Percentiles rank a stretch among this genome's conserved stretches.
phyloP scores from a whole-genome alignment of 2,888 invertebrate genomes.

The Drosophila paranaensis region DNA sequence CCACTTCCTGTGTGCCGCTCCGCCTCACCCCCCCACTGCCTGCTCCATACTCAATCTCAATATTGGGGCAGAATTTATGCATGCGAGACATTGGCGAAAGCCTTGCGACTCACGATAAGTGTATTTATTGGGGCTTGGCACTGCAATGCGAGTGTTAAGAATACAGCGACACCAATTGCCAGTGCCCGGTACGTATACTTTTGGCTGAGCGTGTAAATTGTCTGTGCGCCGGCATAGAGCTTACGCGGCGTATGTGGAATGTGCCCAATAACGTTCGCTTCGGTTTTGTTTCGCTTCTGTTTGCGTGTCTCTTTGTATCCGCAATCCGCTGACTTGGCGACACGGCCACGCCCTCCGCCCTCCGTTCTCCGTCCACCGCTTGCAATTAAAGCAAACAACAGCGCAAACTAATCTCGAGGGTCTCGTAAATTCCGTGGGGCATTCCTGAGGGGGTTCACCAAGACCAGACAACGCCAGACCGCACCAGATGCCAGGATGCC shows the following conservation, averaged over 20 bases:
- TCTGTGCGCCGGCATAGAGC: conserved; percentile 17
- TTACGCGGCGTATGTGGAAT: conserved; percentile 59
- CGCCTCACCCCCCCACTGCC: neutral
- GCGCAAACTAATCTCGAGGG: conserved; percentile 76
- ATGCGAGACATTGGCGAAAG: conserved; percentile 67
- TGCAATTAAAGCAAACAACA: conserved; percentile 77
- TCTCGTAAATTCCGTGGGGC: conserved; percentile 74
- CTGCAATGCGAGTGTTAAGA: conserved; percentile 63
- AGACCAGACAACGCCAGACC: conserved; percentile 1
- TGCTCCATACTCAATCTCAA: conserved; percentile 16
- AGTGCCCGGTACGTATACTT: conserved; percentile 40
- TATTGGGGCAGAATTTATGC: conserved; percentile 66
- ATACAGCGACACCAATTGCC: conserved; percentile 62
- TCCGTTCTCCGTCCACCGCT: conserved; percentile 48
- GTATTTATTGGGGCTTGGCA: conserved; percentile 69
- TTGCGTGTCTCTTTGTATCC: conserved; percentile 15
- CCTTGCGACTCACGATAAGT: conserved; percentile 66
- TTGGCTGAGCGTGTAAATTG: conserved; percentile 15
- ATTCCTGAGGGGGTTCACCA: conserved; percentile 62
- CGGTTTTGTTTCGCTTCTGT: conserved; percentile 19
- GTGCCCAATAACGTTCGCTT: conserved; percentile 24
- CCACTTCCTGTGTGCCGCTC: too few relatives aligned
- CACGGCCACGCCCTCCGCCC: conserved; percentile 63
- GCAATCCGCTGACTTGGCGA: conserved; percentile 71
- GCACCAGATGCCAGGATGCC: conserved; percentile 7